Conservation (phyloP, 2,113 vertebrate genomes). For the Lichenostomus cassidix region DNA sequence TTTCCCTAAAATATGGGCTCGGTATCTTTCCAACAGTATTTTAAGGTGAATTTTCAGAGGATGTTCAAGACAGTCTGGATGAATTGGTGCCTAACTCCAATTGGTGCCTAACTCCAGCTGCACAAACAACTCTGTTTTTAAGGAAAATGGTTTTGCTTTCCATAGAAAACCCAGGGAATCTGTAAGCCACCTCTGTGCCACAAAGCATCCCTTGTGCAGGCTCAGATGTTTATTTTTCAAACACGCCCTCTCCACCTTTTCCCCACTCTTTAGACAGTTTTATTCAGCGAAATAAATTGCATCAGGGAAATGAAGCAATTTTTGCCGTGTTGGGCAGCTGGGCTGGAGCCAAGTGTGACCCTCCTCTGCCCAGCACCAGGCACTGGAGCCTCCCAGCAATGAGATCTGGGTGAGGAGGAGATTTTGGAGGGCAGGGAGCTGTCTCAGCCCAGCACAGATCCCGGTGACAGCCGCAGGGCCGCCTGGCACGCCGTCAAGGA, state of each 20-base stretch:
- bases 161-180: background rate
- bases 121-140: background rate
- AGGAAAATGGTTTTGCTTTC: background rate
- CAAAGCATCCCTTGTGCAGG: background rate
- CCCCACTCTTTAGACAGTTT: background rate
- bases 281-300: background rate
- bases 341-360: background rate
- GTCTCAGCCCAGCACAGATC: background rate
- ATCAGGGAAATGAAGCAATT: background rate
- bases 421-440: background rate
- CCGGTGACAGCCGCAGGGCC: fast-evolving
- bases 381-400: background rate
- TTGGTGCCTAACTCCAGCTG: background rate
- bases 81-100: background rate
- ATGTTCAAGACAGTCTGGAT: background rate
- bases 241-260: background rate
- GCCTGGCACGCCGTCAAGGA: background rate
- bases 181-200: background rate
- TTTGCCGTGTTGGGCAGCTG: background rate
- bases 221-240: background rate
- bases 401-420: background rate
- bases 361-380: background rate
- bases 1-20: background rate
- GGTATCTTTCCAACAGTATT: background rate
- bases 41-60: background rate